Conservation (phyloP, 2,113 vertebrate genomes). For the Salvator merianae region DNA sequence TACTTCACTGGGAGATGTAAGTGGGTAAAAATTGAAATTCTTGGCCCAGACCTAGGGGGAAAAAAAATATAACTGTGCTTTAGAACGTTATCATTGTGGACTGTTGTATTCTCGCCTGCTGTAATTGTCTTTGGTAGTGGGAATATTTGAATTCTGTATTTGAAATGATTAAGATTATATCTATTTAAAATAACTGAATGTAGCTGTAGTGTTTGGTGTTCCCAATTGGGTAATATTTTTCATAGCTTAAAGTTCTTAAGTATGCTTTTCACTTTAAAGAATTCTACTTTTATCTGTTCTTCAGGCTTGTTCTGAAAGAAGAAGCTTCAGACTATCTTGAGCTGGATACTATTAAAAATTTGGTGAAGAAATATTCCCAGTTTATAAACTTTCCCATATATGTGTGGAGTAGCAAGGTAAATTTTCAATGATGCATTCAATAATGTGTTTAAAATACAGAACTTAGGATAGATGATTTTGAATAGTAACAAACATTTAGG, state of each 20-base stretch:
- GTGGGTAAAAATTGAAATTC: not conserved
- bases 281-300: not conserved
- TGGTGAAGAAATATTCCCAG: constrained; percentile 96
- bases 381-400: constrained; percentile 99
- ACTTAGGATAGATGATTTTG: too few species aligned
- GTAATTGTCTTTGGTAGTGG: not conserved
- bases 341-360: constrained; percentile 97
- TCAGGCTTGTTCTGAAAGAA: constrained; percentile 94
- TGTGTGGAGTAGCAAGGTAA: constrained; percentile 98
- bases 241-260: too few species aligned
- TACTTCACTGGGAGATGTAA: not conserved
- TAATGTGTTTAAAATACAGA: not conserved
- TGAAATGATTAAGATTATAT: not conserved
- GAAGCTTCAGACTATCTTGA: constrained; percentile 98
- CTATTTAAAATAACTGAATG: not conserved
- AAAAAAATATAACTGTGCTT: too few species aligned
- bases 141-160: not conserved
- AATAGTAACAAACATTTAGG: not conserved
- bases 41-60: not conserved
- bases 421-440: not conserved
- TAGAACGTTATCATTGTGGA: too few species aligned
- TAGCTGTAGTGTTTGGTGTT: too few species aligned
- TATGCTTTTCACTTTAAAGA: too few species aligned
- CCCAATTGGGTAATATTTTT: too few species aligned
- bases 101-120: too few species aligned